Conservation (phyloP, 2,888 invertebrate species). For the Tetrapedia diversipes region DNA sequence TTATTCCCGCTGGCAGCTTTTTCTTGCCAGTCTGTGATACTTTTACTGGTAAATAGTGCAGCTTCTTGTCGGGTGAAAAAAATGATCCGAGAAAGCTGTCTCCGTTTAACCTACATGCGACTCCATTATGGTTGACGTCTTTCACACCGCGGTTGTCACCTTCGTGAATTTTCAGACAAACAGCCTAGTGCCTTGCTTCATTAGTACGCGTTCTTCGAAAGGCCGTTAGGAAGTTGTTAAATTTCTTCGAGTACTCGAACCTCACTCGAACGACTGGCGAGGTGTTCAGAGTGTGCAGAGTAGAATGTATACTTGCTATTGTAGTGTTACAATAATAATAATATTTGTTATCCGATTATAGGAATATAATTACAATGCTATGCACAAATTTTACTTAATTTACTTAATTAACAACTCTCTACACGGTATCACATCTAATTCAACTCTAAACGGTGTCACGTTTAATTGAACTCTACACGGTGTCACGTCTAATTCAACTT, state of each 20-base stretch:
- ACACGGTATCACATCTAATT: no score
- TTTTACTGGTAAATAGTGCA: constrained; percentile 27
- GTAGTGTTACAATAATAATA: no score
- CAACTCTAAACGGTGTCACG: no score
- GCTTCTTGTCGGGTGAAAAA: constrained; percentile 21
- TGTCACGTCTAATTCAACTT: no score
- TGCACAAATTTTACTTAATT: no score
- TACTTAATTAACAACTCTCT: no score
- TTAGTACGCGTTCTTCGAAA: no score
- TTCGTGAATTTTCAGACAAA: not conserved
- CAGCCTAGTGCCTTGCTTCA: no score
- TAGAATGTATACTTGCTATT: no score
- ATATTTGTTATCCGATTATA: no score
- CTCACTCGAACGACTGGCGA: not conserved
- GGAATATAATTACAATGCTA: no score
- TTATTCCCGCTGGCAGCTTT: constrained; percentile 8
- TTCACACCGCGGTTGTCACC: not conserved
- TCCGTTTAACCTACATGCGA: constrained; percentile 17
- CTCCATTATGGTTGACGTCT: not conserved
- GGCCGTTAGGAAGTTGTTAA: not conserved
- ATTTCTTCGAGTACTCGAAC: not conserved
- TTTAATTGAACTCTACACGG: no score
- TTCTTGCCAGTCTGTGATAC: constrained; percentile 5
- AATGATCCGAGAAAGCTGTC: constrained; percentile 26
- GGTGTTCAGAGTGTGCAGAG: not conserved